Conservation (phyloP, 2,113 vertebrate species). For the Sylvietta virens region DNA sequence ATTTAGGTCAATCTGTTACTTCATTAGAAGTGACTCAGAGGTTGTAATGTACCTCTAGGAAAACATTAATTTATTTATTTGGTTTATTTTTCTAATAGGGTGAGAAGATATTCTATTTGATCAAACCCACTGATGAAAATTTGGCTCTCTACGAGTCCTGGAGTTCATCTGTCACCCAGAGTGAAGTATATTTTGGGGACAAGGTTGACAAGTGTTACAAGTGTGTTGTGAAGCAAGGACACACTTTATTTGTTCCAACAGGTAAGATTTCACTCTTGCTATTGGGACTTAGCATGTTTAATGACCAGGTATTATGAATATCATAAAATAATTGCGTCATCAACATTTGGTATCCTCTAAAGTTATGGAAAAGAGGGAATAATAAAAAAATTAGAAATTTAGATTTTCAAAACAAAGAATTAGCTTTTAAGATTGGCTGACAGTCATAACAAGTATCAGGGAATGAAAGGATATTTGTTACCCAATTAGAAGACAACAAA, state of each 20-base stretch:
- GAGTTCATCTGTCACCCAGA: constrained; percentile 98
- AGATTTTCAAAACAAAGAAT: not conserved
- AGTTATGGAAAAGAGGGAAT: not conserved
- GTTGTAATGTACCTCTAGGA: not conserved
- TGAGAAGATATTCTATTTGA: constrained; percentile 98
- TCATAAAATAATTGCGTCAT: not conserved
- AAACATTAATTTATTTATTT: not conserved
- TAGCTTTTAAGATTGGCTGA: not conserved
- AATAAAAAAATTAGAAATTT: not conserved
- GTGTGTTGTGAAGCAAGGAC: constrained; percentile 89
- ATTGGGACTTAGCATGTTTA: not conserved
- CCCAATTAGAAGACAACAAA: not conserved
- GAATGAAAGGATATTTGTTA: not conserved
- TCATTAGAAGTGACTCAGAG: not conserved
- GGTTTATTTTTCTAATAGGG: constrained; percentile 73
- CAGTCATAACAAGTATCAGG: not conserved
- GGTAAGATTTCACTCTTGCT: constrained; percentile 67
- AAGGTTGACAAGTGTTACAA: constrained; percentile 91
- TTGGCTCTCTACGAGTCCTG: constrained; percentile 96
- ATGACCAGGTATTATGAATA: not conserved
- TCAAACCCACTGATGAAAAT: constrained; percentile 92
- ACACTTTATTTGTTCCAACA: constrained; percentile 96
- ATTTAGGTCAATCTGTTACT: not conserved
- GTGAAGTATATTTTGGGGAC: constrained; percentile 96
- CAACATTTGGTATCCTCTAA: not conserved